phyloP scores from a whole-genome alignment of 1,140 invertebrate species.

The Triops longicaudatus region DNA sequence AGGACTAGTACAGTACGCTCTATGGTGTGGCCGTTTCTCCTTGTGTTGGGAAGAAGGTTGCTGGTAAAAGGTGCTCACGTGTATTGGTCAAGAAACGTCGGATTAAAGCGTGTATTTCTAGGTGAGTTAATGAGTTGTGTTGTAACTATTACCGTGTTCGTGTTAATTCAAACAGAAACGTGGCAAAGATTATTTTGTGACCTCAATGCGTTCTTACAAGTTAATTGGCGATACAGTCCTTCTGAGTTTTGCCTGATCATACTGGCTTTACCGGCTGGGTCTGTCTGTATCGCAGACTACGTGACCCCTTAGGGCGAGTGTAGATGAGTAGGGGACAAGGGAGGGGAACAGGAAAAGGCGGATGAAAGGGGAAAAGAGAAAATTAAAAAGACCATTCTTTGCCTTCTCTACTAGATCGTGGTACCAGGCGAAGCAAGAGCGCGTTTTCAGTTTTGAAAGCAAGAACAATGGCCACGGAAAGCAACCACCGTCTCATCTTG shows the following conservation, averaged over 20 bases:
- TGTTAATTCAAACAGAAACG: background rate
- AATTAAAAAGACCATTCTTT: background rate
- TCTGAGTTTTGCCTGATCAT: constrained; percentile 6
- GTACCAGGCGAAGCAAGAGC: background rate
- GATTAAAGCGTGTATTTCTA: background rate
- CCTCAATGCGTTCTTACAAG: background rate
- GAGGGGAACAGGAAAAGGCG: background rate
- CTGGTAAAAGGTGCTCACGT: background rate
- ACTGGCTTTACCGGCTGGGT: constrained; percentile 8
- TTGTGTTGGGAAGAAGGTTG: background rate
- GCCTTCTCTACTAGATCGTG: background rate
- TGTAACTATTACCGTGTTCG: background rate
- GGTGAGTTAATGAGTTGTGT: background rate
- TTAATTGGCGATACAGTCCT: background rate
- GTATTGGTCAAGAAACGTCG: background rate
- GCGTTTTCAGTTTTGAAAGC: too few relatives aligned
- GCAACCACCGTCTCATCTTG: constrained; percentile 9
- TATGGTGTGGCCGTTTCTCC: background rate
- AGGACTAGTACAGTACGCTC: background rate
- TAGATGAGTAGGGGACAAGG: background rate
- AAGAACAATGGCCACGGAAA: background rate
- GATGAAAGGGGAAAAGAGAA: background rate
- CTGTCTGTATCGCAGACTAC: background rate
- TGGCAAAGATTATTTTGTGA: background rate
- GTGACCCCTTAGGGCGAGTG: background rate